Base-by-base conservation (phyloP, 2,113 vertebrate genomes). In the Microtus richardsoni region DNA sequence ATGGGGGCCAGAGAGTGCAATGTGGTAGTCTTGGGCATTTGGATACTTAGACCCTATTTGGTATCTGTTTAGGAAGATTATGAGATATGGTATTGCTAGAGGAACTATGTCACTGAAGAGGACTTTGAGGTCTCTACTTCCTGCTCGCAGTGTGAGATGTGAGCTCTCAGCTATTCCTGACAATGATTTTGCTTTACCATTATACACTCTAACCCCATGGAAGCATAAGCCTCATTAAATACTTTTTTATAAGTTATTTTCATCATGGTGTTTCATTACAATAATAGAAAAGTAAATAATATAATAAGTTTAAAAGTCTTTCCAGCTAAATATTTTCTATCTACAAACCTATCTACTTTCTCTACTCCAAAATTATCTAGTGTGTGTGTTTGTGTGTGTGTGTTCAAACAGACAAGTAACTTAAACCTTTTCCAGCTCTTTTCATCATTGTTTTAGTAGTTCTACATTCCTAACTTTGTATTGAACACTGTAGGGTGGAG, bases 301-400 rank as follows among this genome's bases (percentile, higher is more conserved):
- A 49, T 49, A 86, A 60, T 41, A 89, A 78, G 24, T 86, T 89
- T 54, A 60, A 87, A 95, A 54, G 8, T 7, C 9, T 70, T 93
- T 96, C 33, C 41, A 95, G 60, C 78, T 88, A 93, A 94, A 87
- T 78, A 14, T 88, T 94, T 91, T 95, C 17, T 58, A n/a, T 85
- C 52, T 92, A n/a, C 28, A 94, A 77, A 71, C 22, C 52, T 19
- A 71, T 44, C 30, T 54, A 77, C 33, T 47, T 92, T 94, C 49
- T 91, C 36, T 89, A 22, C 17, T 75, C 39, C 16, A 82, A 68
- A 88, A 58, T 8, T 36, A 94, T 83, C 13, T 91, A 30, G 82
- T 92, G 83, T 79, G 39, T 33, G 60, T 54, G 52, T 54, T 16
- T 54, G 16, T 54, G 54, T 54, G 60, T 79, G 47, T 33, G 60